These are phyloP conservation scores for Crenichthys baileyi DNA, from an alignment of 2,797 vertebrate species.

Conservation along the genomic window DNA sequence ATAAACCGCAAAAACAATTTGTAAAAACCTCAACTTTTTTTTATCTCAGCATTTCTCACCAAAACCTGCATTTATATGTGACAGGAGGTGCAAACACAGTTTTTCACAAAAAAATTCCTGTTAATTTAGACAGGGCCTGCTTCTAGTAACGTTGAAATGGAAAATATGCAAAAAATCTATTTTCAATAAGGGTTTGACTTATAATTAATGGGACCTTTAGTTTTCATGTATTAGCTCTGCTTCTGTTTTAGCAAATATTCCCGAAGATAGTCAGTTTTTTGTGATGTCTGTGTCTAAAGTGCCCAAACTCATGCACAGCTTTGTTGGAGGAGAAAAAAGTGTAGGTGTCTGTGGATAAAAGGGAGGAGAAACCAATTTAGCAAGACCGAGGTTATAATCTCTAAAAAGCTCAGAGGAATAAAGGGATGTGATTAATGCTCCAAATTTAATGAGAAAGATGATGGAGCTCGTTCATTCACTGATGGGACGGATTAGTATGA, in stretches of 20 bases:
- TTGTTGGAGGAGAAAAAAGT: neutral
- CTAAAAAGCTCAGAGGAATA: slow-evolving; percentile 13
- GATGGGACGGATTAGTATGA: neutral
- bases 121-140: neutral
- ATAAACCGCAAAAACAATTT: neutral
- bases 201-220: neutral
- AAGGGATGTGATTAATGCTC: slow-evolving; percentile 20
- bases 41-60: neutral
- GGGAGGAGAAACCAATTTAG: slow-evolving; percentile 1
- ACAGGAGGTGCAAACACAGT: neutral
- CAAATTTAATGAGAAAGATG: slow-evolving; percentile 8
- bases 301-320: neutral
- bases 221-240: neutral
- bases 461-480: slow-evolving; percentile 6
- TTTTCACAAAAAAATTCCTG: neutral
- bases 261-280: neutral
- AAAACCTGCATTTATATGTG: neutral
- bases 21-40: neutral
- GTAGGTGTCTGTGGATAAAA: slow-evolving; percentile 6
- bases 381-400: slow-evolving; percentile 11
- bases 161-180: neutral
- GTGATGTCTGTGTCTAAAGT: neutral
- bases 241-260: neutral
- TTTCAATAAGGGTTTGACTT: neutral
- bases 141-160: neutral